Percentiles rank a stretch among this genome's conserved stretches.
Evolutionary conservation across 1,140 invertebrate species (phyloP).

Genomic region (Rhyacophila brunnea): DNA sequence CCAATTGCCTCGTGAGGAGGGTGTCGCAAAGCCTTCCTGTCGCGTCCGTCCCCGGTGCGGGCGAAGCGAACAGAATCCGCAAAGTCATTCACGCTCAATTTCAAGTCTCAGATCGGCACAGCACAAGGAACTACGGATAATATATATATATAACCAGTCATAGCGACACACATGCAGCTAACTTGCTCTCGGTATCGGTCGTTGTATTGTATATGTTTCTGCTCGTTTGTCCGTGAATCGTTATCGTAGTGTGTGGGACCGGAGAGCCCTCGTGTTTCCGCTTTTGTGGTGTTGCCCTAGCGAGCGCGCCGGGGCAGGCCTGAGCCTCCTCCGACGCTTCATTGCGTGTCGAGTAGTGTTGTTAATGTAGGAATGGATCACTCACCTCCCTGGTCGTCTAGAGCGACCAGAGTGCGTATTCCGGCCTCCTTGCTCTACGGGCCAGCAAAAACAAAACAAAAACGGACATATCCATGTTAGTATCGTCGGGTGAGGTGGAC

Average conservation of each 20-base stretch:
- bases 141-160: constrained; percentile 14
- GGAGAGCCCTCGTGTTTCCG: background rate
- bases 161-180: constrained; percentile 35
- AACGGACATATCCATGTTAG: constrained; percentile 44
- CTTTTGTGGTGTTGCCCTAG: constrained; percentile 28
- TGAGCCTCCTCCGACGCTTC: background rate
- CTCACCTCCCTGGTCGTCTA: constrained; percentile 99
- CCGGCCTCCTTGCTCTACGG: constrained; percentile 99
- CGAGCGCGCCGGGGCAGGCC: constrained; percentile 47
- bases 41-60: background rate
- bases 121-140: constrained; percentile 21
- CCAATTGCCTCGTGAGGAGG: too few species aligned
- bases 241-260: background rate
- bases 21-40: too few species aligned
- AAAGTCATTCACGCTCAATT: background rate
- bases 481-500: constrained; percentile 30
- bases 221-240: constrained; percentile 25
- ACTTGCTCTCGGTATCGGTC: constrained; percentile 20
- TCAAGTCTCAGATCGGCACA: constrained; percentile 4
- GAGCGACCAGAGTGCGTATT: constrained; percentile 97
- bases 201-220: constrained; percentile 27
- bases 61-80: background rate
- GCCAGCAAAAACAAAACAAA: constrained; percentile 69
- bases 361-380: constrained; percentile 50
- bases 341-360: constrained; percentile 48